Conservation (phyloP, 2,797 vertebrate species). For the Gobionotothen gibberifrons region DNA sequence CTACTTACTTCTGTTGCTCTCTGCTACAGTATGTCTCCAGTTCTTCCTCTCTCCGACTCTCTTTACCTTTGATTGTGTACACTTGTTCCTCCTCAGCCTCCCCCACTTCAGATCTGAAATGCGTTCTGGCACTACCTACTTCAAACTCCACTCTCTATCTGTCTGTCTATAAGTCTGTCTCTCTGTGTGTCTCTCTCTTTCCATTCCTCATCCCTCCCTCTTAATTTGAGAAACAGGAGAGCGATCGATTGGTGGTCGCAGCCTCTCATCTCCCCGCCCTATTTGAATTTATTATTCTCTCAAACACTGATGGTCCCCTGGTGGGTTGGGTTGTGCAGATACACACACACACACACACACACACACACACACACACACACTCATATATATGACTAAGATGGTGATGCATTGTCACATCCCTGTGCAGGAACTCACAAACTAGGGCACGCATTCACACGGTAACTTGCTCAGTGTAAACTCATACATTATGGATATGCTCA, state of each 20-base stretch:
- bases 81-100: conserved; percentile 15
- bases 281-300: conserved; percentile 73
- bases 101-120: conserved; percentile 25
- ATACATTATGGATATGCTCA: conserved; percentile 71
- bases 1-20: conserved; percentile 36
- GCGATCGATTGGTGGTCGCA: conserved; percentile 75
- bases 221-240: conserved; percentile 74
- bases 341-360: conserved; percentile 14
- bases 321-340: conserved; percentile 46
- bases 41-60: conserved; percentile 1
- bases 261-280: conserved; percentile 64
- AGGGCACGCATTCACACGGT: conserved; percentile 32
- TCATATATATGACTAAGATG: conserved; percentile 38
- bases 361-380: not conserved
- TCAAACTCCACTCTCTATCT: conserved; percentile 11
- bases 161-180: not conserved
- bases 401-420: conserved; percentile 62
- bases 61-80: conserved; percentile 11
- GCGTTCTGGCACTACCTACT: conserved; percentile 1
- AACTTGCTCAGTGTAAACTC: conserved; percentile 41
- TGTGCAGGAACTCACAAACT: conserved; percentile 42
- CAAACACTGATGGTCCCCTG: conserved; percentile 67
- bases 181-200: conserved; percentile 28
- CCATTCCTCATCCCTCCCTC: conserved; percentile 65
- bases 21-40: conserved; percentile 32